phyloP scores from a whole-genome alignment of 2,888 invertebrate genomes.

The Phytoseiulus persimilis region DNA sequence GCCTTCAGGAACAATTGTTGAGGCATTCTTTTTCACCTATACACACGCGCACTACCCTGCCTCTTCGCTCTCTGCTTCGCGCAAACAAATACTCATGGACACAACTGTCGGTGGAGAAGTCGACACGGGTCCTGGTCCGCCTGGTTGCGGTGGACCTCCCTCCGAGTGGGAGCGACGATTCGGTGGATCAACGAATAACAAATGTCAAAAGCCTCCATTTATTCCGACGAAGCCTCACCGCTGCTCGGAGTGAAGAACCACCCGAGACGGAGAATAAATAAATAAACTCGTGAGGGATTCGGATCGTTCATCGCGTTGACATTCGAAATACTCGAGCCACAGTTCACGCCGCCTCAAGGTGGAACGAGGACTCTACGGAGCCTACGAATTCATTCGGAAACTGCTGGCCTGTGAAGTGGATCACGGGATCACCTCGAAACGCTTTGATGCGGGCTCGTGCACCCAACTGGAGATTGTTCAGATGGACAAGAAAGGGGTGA shows the following conservation, averaged over 20 bases:
- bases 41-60: not conserved
- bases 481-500: not conserved
- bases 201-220: not conserved
- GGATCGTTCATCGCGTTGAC: too few species aligned
- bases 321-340: too few species aligned
- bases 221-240: not conserved
- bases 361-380: too few species aligned
- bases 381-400: not conserved
- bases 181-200: not conserved
- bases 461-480: not conserved
- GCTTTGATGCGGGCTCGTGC: not conserved
- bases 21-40: constrained; percentile 5
- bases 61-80: not conserved
- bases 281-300: too few species aligned
- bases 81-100: not conserved
- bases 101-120: not conserved
- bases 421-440: not conserved
- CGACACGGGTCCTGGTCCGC: not conserved
- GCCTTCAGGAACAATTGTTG: not conserved
- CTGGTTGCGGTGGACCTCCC: not conserved
- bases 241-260: not conserved
- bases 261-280: not conserved
- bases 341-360: too few species aligned
- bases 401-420: too few species aligned
- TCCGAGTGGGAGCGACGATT: not conserved